phyloP scores from a whole-genome alignment of 2,113 vertebrate genomes.

The Neodon shergylaensis region DNA sequence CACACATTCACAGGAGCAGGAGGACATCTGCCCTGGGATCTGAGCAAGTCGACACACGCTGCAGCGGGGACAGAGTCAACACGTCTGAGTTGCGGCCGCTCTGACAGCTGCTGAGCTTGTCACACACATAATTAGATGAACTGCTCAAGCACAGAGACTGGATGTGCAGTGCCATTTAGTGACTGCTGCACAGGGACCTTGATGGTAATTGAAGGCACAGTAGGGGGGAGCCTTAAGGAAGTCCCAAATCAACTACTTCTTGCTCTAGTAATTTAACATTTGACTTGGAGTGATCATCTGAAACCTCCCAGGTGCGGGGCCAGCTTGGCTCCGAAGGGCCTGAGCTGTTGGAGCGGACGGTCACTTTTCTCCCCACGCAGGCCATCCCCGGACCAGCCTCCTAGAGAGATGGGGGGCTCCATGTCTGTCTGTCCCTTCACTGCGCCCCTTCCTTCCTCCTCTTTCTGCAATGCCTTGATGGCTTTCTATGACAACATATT shows the following conservation, averaged over 20 bases:
- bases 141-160: constrained; percentile 60
- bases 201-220: constrained; percentile 69
- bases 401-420: not conserved
- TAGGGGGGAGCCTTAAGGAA: constrained; percentile 43
- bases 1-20: rapidly evolving
- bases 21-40: not conserved
- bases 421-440: not conserved
- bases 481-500: not conserved
- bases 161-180: not conserved
- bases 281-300: not conserved
- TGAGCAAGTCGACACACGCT: not conserved
- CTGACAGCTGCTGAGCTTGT: constrained; percentile 66
- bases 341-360: not conserved
- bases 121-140: constrained; percentile 77
- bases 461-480: not conserved
- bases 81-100: constrained; percentile 46
- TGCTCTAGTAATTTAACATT: constrained; percentile 62
- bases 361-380: rapidly evolving
- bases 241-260: constrained; percentile 68
- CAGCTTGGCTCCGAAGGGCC: not conserved
- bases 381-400: not conserved
- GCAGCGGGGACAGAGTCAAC: not conserved
- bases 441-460: too few relatives aligned
- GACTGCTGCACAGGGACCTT: not conserved
- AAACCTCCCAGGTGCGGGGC: not conserved